phyloP scores from a whole-genome alignment of 1,140 invertebrate genomes.

The honey bee (Apis mellifera) region DNA sequence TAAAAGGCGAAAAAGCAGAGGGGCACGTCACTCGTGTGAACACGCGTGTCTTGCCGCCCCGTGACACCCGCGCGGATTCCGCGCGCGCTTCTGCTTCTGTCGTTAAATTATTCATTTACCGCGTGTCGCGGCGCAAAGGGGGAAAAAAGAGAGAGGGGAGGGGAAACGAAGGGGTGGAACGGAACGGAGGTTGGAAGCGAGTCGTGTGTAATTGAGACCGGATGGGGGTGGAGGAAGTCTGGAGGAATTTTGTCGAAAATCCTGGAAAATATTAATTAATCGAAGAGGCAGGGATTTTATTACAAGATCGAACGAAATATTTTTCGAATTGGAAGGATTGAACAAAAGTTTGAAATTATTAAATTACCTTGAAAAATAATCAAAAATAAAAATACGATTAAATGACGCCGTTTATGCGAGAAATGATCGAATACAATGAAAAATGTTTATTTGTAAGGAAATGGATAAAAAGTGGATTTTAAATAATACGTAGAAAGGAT shows the following conservation, averaged over 20 bases:
- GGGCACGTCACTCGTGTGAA: conserved; percentile 42
- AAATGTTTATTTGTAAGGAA: no score
- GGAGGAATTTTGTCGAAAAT: background rate
- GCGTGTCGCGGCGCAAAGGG: conserved; percentile 50
- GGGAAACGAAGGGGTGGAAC: background rate
- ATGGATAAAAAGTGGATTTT: no score
- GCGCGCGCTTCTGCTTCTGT: conserved; percentile 44
- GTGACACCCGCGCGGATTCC: conserved; percentile 53
- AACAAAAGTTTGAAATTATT: no score
- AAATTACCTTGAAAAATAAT: no score
- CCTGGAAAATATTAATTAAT: conserved; percentile 5
- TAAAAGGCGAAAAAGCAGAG: conserved; percentile 50
- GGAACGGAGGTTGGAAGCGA: background rate
- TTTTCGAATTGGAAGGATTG: no score
- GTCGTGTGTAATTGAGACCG: conserved; percentile 26
- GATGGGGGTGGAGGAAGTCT: no score
- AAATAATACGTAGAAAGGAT: background rate
- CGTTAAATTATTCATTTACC: conserved; percentile 72
- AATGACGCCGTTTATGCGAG: no score
- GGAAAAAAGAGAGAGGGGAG: background rate
- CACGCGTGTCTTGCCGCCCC: conserved; percentile 37
- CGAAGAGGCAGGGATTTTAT: no score
- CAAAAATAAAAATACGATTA: no score
- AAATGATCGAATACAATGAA: no score
- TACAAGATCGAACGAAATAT: no score